Evolutionary conservation across 2,888 invertebrate genomes (phyloP).

Genomic region (Exephanes ischioxanthus): DNA sequence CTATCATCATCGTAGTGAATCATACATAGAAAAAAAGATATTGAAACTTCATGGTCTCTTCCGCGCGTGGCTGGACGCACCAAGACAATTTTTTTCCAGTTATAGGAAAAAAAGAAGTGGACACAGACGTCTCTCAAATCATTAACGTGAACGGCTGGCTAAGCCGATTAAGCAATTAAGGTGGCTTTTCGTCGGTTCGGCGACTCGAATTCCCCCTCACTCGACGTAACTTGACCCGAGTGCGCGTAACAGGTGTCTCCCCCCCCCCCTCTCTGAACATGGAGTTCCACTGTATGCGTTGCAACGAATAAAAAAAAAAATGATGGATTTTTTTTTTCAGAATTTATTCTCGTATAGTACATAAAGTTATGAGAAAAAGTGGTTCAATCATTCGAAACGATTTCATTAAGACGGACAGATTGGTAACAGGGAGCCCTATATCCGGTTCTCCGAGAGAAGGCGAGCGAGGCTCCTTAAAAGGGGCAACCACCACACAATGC

Average conservation of each 20-base stretch:
- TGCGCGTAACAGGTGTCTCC: background rate
- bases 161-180: slow-evolving; percentile 23
- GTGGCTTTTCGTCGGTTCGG: background rate
- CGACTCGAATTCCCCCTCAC: background rate
- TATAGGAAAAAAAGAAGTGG: background rate
- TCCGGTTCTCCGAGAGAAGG: slow-evolving; percentile 61
- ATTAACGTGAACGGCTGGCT: background rate
- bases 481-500: slow-evolving; percentile 4
- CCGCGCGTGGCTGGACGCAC: background rate
- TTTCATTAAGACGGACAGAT: slow-evolving; percentile 49
- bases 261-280: background rate
- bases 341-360: slow-evolving; percentile 29
- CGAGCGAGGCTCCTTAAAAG: slow-evolving; percentile 58
- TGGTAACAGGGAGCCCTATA: slow-evolving; percentile 23
- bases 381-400: slow-evolving; percentile 55
- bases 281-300: slow-evolving; percentile 12
- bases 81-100: background rate
- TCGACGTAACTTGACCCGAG: background rate
- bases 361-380: slow-evolving; percentile 58
- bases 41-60: slow-evolving; percentile 12
- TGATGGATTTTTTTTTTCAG: background rate
- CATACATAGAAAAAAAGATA: background rate
- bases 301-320: slow-evolving; percentile 11
- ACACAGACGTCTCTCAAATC: background rate
- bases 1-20: slow-evolving; percentile 12